Conservation (phyloP, 2,113 vertebrate genomes). For the Antechinus flavipes region DNA sequence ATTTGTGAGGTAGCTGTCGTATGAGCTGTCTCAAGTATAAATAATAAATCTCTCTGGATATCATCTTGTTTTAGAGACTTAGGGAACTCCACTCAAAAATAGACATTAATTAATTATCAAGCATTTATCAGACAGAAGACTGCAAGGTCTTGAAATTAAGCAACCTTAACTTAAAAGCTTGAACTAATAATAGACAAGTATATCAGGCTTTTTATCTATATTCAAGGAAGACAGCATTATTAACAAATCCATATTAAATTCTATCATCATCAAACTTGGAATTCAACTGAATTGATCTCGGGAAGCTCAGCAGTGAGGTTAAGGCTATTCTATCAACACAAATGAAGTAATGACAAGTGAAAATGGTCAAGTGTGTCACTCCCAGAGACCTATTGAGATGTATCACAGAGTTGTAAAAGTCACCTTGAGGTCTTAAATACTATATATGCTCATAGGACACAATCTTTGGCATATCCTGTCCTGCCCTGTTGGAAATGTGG, state of each 20-base stretch:
- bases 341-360: neutral
- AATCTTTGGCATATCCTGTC: neutral
- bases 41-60: slow-evolving; percentile 21
- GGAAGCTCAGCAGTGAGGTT: neutral
- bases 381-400: neutral
- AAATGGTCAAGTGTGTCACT: neutral
- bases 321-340: neutral
- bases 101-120: slow-evolving; percentile 2
- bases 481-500: neutral
- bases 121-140: neutral
- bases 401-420: neutral
- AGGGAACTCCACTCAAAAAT: neutral
- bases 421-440: neutral
- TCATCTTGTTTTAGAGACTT: neutral
- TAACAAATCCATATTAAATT: neutral
- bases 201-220: neutral
- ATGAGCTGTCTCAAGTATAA: slow-evolving; percentile 45
- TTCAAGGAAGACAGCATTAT: neutral
- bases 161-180: slow-evolving; percentile 21
- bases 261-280: neutral
- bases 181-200: neutral
- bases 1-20: slow-evolving; percentile 69
- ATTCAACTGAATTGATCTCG: neutral
- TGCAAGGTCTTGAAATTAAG: slow-evolving; percentile 6
- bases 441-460: neutral